phyloP scores from a whole-genome alignment of 2,888 invertebrate species.

The Aquatica leii region DNA sequence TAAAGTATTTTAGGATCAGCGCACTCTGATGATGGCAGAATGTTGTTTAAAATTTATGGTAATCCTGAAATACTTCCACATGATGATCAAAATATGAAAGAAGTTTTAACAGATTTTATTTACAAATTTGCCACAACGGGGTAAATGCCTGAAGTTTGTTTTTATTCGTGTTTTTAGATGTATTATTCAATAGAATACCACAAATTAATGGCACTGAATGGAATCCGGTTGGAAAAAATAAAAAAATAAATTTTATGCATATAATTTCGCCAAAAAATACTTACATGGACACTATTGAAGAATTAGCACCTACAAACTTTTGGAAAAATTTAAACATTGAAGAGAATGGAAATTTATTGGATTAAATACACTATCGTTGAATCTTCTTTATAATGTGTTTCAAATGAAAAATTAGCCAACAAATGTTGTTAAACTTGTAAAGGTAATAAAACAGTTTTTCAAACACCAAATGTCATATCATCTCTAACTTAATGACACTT shows the following conservation, averaged over 20 bases:
- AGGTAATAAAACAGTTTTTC: no score
- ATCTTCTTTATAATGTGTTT: no score
- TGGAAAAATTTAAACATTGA: conserved; percentile 17
- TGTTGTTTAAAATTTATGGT: conserved; percentile 40
- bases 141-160: conserved; percentile 9
- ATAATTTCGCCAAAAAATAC: conserved; percentile 10
- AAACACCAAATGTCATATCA: no score
- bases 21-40: conserved; percentile 46
- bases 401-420: no score
- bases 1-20: no score
- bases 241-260: conserved; percentile 16
- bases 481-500: no score
- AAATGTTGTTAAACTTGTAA: no score
- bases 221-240: not conserved
- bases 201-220: conserved; percentile 7
- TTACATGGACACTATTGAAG: not conserved
- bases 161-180: not conserved
- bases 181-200: not conserved
- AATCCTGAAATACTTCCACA: conserved; percentile 31
- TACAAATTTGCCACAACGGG: conserved; percentile 43
- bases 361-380: no score
- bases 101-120: conserved; percentile 42
- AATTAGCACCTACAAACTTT: conserved; percentile 9
- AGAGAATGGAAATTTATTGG: conserved; percentile 15
- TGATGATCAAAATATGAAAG: conserved; percentile 47